A percentile compares a stretch with the other conserved stretches of the same genome.
Evolutionary conservation across 2,797 vertebrate species (phyloP).

Genomic region (Chelmon rostratus): DNA sequence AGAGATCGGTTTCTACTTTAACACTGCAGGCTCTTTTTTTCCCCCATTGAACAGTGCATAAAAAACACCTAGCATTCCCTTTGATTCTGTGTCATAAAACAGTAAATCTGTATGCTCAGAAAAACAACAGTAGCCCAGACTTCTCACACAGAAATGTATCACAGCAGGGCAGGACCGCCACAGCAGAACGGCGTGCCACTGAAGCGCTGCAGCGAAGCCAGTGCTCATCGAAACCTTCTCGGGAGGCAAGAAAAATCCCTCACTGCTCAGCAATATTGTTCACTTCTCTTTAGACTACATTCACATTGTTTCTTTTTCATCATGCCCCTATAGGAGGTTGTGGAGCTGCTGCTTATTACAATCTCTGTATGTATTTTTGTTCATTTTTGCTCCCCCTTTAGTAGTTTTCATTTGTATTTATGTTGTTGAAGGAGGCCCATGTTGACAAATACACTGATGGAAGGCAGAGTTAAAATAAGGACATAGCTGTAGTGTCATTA

Average conservation of each 20-base stretch:
- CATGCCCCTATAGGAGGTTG: conserved; percentile 5
- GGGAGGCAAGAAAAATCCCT: background rate
- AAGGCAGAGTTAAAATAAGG: conserved; percentile 60
- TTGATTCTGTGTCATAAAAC: background rate
- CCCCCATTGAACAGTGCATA: background rate
- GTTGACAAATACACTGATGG: conserved; percentile 52
- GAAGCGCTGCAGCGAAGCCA: conserved; percentile 11
- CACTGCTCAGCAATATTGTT: conserved; percentile 15
- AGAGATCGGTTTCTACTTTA: background rate
- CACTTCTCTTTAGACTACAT: conserved; percentile 16
- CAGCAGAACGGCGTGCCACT: background rate
- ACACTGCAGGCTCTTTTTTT: background rate
- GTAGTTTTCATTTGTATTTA: conserved; percentile 46
- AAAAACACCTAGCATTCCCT: background rate
- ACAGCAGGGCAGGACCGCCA: background rate
- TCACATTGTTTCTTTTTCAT: conserved; percentile 36
- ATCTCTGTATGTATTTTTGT: conserved; percentile 26
- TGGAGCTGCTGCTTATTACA: conserved; percentile 37
- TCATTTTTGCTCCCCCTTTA: conserved; percentile 24
- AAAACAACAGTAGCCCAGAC: background rate
- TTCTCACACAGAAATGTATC: background rate
- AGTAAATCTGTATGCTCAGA: background rate
- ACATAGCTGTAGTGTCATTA: conserved; percentile 66
- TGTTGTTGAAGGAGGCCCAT: conserved; percentile 26
- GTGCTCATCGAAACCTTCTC: background rate